Evolutionary conservation across 2,888 invertebrate genomes (phyloP), one percentile per base, ranked within the genome.

Genomic region (Slavum lentiscoides): DNA sequence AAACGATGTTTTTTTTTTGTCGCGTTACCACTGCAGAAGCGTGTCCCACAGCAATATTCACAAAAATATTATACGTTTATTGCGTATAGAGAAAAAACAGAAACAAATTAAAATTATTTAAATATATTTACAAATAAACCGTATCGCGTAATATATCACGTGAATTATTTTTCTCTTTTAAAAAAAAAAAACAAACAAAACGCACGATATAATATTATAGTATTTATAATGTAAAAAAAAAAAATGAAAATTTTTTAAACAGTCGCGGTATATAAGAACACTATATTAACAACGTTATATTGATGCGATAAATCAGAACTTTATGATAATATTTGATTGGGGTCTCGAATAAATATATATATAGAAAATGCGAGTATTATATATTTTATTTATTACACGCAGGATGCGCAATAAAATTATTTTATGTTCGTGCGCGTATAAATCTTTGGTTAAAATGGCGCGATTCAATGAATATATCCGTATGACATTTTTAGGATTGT

Each of bases 401-500:
- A 55, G 66, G 55, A 74, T 21, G 66, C 21, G 39, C 37, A 74
- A 74, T 74, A 74, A 74, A 74, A 74, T 55, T 21, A 66, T 39
- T 66, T 39, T 39, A 74, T 66, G 37, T 58, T 55, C 30, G 21
- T 21, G 8, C 19, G 49, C 49, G 15, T 74, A 74, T 74, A 74
- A 74, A 74, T 74, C 74, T 74, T 62, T 53, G 30, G 74, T 37
- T 62, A 30, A 62, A 62, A 49, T 13, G 53, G 74, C 30, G 74
- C 39, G 17, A 66, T 74, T 74, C 74, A 66, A 74, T 55, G 64
- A 74, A 74, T 55, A 55, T 66, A 74, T 74, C 53, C 64, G 21
- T 39, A 55, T 66, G 74, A 74, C 74, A n/a, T 66, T 74, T 74
- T 66, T 55, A 74, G 66, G 74, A 55, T 74, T 66, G 64, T 37